These are phyloP conservation scores for Notechis scutatus DNA, from an alignment of 2,113 vertebrate species.

Conservation along the genomic window DNA sequence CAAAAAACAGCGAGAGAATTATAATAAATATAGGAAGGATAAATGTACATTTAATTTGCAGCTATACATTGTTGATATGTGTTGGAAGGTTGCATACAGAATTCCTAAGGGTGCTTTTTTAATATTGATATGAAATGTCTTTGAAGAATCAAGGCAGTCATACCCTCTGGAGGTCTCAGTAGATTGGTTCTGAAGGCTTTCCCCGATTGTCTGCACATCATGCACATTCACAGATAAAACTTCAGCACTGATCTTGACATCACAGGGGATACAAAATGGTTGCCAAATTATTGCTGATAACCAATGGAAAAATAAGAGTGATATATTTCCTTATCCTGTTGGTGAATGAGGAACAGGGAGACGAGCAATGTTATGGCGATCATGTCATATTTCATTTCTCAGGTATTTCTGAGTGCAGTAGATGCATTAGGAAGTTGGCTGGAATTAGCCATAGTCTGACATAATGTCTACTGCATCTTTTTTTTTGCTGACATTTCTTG, in stretches of 20 bases:
- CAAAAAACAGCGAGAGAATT: neutral
- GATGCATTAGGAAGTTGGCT: neutral
- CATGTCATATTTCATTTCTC: neutral
- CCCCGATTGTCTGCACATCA: neutral
- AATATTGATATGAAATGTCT: neutral
- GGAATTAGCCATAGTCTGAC: neutral
- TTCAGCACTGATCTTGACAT: neutral
- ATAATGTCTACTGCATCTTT: neutral
- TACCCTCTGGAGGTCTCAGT: neutral
- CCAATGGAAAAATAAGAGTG: neutral
- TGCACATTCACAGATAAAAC: neutral
- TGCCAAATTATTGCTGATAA: neutral
- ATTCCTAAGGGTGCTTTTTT: neutral
- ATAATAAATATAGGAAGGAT: neutral
- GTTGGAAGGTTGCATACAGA: neutral
- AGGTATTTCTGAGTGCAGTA: neutral
- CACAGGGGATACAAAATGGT: neutral
- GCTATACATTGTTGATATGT: neutral
- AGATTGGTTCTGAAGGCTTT: neutral
- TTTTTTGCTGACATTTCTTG: neutral
- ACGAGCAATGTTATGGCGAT: neutral
- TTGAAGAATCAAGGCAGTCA: neutral
- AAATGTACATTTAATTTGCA: neutral
- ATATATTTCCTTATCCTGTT: neutral
- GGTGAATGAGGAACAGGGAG: neutral